phyloP scores from a whole-genome alignment of 2,113 vertebrate genomes.

The Plestiodon gilberti region DNA sequence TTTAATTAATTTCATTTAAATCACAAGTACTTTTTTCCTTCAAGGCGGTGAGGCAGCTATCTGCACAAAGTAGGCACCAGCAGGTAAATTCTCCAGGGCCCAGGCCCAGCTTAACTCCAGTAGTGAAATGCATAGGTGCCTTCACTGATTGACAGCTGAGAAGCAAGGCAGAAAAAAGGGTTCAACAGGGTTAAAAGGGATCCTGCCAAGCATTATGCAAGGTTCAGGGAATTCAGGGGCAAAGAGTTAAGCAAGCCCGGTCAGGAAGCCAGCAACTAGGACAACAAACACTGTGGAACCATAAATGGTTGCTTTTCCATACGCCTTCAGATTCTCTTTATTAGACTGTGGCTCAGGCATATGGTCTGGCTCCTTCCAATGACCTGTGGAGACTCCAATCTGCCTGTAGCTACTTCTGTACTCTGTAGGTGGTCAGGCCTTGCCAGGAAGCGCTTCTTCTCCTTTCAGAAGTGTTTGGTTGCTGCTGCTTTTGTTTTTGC shows the following conservation, averaged over 20 bases:
- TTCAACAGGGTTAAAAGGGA: not conserved
- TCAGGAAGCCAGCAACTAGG: not conserved
- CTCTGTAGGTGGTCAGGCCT: too few relatives aligned
- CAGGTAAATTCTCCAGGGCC: not conserved
- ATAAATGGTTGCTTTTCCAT: not conserved
- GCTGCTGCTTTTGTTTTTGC: too few relatives aligned
- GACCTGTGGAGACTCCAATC: too few relatives aligned
- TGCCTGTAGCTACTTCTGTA: too few relatives aligned
- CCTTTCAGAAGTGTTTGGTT: too few relatives aligned
- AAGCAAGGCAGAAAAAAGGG: not conserved
- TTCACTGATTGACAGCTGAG: not conserved
- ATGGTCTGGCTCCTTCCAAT: too few relatives aligned
- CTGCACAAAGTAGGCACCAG: not conserved
- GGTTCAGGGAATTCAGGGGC: not conserved
- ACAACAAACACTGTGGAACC: not conserved
- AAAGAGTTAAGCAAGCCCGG: not conserved
- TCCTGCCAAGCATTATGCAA: not conserved
- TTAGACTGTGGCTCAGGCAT: too few relatives aligned
- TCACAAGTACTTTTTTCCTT: not conserved
- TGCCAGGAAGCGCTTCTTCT: too few relatives aligned
- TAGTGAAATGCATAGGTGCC: not conserved
- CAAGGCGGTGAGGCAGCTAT: not conserved
- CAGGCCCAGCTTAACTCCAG: not conserved
- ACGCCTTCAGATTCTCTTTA: not conserved
- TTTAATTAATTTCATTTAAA: not conserved